Evolutionary conservation across 2,113 vertebrate genomes (phyloP).

Genomic region (Hyperoodon ampullatus): DNA sequence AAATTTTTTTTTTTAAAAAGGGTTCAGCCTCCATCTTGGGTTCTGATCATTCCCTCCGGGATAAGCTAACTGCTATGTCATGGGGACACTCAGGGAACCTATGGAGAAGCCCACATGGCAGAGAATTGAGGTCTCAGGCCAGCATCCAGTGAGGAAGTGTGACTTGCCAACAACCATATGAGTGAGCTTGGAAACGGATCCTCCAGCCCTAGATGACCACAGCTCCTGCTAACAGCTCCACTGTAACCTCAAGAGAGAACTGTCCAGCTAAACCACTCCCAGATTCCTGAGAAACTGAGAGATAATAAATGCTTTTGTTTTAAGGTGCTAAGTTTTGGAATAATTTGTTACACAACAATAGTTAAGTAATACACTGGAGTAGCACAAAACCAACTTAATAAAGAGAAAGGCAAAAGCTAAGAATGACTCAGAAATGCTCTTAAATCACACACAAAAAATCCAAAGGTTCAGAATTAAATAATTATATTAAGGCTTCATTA

Average conservation of each 20-base stretch:
- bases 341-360: neutral
- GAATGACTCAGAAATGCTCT: neutral
- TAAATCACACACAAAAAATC: constrained; percentile 7
- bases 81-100: neutral
- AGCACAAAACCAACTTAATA: constrained; percentile 12
- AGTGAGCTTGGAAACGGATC: neutral
- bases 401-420: neutral
- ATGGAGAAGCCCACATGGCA: neutral
- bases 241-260: neutral
- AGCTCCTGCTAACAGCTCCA: neutral
- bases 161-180: neutral
- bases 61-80: neutral
- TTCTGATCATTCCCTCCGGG: neutral
- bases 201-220: neutral
- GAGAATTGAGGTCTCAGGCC: neutral
- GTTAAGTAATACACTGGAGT: neutral
- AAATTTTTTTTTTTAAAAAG: too few relatives aligned
- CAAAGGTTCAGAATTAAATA: constrained; percentile 22
- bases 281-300: constrained; percentile 7
- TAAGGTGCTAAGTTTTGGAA: neutral
- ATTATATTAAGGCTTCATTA: neutral
- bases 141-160: neutral
- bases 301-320: neutral
- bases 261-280: neutral
- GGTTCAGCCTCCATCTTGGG: neutral